Conservation (phyloP, 1,140 invertebrate species). For the Pinna nobilis region DNA sequence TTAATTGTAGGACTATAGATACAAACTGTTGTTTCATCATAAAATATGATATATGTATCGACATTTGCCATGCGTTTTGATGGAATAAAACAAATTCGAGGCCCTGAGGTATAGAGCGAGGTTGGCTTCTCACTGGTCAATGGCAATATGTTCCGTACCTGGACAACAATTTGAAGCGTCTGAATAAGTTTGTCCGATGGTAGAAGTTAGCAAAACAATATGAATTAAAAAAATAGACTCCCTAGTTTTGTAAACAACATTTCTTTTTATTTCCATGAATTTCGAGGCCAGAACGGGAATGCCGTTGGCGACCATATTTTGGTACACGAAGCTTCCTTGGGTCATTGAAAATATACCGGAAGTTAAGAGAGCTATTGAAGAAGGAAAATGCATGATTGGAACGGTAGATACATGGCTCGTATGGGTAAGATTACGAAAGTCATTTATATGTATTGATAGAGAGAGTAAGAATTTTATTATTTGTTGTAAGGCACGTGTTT, state of each 20-base stretch:
- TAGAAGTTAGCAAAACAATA: neutral
- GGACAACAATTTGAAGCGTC: too few relatives aligned
- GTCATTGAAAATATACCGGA: neutral
- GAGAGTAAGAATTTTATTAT: too few relatives aligned
- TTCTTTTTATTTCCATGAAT: neutral
- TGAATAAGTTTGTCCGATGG: too few relatives aligned
- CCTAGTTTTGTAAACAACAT: neutral
- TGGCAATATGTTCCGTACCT: neutral
- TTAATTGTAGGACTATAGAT: too few relatives aligned
- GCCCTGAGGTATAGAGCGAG: too few relatives aligned
- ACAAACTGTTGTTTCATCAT: too few relatives aligned
- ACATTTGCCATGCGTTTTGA: too few relatives aligned
- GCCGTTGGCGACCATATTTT: neutral
- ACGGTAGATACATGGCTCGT: slow-evolving; percentile 11
- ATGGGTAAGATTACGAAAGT: too few relatives aligned
- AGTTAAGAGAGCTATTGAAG: slow-evolving; percentile 1
- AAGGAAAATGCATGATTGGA: neutral
- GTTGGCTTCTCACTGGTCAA: neutral
- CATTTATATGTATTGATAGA: too few relatives aligned
- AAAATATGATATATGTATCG: too few relatives aligned
- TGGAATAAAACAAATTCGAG: too few relatives aligned
- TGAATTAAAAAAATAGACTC: neutral
- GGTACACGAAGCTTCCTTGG: slow-evolving; percentile 13
- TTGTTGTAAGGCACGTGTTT: too few relatives aligned
- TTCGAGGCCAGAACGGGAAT: neutral